Percentiles rank a stretch among this genome's conserved stretches.
Evolutionary conservation across 2,113 vertebrate species (phyloP).

Genomic region (Pomatostomus ruficeps): DNA sequence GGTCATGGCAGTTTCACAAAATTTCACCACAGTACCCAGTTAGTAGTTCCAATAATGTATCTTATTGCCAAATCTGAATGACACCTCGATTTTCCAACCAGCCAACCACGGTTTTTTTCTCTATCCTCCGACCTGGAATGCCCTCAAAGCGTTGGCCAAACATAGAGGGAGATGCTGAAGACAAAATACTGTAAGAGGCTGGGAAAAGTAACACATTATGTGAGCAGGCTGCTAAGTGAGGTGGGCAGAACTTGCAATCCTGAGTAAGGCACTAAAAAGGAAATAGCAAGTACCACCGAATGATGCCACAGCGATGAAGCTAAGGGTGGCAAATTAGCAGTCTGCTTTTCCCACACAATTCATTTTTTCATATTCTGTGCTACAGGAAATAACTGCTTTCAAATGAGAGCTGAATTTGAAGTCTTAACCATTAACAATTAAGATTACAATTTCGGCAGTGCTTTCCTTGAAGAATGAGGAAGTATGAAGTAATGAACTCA

Average conservation of each 20-base stretch:
- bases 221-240: not conserved
- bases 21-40: not conserved
- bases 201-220: not conserved
- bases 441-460: not conserved
- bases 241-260: not conserved
- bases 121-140: not conserved
- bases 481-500: not conserved
- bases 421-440: not conserved
- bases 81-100: not conserved
- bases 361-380: not conserved
- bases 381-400: not conserved
- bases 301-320: not conserved
- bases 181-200: not conserved
- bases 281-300: not conserved
- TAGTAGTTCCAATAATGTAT: not conserved
- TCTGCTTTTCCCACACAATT: not conserved
- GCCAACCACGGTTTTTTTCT: not conserved
- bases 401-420: not conserved
- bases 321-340: not conserved
- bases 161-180: not conserved
- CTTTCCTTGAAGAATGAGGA: not conserved
- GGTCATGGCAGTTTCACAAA: not conserved
- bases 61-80: not conserved
- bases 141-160: not conserved
- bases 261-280: not conserved